Conservation (phyloP, 2,797 vertebrate species). For the Coracias cyanogaster region DNA sequence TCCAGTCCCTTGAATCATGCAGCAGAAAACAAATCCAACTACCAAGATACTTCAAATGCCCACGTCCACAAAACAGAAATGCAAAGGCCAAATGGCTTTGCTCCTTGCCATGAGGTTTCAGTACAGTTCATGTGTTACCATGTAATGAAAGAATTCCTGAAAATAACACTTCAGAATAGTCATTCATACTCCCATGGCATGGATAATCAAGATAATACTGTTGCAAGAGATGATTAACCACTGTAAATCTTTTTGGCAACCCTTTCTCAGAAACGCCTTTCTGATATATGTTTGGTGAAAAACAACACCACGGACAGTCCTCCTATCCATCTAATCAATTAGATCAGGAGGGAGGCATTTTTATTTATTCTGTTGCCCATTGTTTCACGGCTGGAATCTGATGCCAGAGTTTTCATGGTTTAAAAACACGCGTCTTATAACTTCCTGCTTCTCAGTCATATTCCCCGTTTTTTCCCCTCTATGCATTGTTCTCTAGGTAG, state of each 20-base stretch:
- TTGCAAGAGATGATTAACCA: slow-evolving; percentile 51
- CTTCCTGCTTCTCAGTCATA: slow-evolving; percentile 16
- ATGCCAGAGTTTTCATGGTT: slow-evolving; percentile 30
- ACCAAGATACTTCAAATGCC: background rate
- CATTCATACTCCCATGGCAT: slow-evolving; percentile 41
- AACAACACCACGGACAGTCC: background rate
- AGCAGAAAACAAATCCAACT: background rate
- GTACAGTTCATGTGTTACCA: background rate
- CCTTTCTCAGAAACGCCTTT: slow-evolving; percentile 40
- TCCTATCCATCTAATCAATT: slow-evolving; percentile 21
- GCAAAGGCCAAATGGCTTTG: background rate
- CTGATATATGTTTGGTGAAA: background rate
- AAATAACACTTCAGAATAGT: slow-evolving; percentile 41
- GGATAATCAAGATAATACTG: slow-evolving; percentile 58
- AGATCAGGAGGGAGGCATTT: slow-evolving; percentile 18
- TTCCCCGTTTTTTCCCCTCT: background rate
- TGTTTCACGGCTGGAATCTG: background rate
- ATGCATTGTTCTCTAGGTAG: slow-evolving; percentile 44
- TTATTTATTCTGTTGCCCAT: slow-evolving; percentile 45
- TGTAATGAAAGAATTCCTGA: slow-evolving; percentile 60
- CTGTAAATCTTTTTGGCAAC: slow-evolving; percentile 53
- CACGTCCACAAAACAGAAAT: background rate
- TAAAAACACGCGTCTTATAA: background rate
- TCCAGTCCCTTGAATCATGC: background rate
- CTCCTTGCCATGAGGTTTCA: background rate